Percentiles rank a stretch among this genome's conserved stretches.
These are phyloP conservation scores for Coryphaenoides rupestris DNA, from an alignment of 2,113 vertebrate species.

Conservation along the genomic window DNA sequence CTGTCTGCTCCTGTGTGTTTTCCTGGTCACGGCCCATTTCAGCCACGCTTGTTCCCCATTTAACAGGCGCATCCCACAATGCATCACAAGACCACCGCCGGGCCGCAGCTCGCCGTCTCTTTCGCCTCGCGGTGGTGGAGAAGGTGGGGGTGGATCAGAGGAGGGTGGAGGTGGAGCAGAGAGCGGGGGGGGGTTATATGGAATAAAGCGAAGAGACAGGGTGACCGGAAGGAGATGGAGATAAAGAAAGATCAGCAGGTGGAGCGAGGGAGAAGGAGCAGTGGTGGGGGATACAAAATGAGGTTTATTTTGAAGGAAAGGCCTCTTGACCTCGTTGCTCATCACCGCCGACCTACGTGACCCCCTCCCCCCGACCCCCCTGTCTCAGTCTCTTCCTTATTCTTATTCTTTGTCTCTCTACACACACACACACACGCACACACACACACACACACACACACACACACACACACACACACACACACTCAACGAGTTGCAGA, in stretches of 20 bases:
- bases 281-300: constrained; percentile 26
- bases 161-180: constrained; percentile 10
- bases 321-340: constrained; percentile 46
- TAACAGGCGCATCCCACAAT: constrained; percentile 42
- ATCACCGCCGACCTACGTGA: too few relatives aligned
- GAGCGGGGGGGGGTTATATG: constrained; percentile 25
- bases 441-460: too few relatives aligned
- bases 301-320: constrained; percentile 41
- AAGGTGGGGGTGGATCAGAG: constrained; percentile 15
- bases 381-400: too few relatives aligned
- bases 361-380: constrained; percentile 4
- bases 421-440: too few relatives aligned
- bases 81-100: constrained; percentile 30
- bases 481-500: too few relatives aligned
- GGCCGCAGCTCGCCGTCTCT: not conserved
- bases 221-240: constrained; percentile 17
- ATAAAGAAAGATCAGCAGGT: constrained; percentile 13
- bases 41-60: constrained; percentile 45
- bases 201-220: constrained; percentile 32
- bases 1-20: not conserved
- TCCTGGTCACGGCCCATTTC: constrained; percentile 56
- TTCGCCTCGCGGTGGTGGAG: not conserved
- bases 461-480: too few relatives aligned
- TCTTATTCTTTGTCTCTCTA: not conserved
- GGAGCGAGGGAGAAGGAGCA: constrained; percentile 21